phyloP scores from a whole-genome alignment of 1,140 invertebrate species.

The Maniola jurtina region DNA sequence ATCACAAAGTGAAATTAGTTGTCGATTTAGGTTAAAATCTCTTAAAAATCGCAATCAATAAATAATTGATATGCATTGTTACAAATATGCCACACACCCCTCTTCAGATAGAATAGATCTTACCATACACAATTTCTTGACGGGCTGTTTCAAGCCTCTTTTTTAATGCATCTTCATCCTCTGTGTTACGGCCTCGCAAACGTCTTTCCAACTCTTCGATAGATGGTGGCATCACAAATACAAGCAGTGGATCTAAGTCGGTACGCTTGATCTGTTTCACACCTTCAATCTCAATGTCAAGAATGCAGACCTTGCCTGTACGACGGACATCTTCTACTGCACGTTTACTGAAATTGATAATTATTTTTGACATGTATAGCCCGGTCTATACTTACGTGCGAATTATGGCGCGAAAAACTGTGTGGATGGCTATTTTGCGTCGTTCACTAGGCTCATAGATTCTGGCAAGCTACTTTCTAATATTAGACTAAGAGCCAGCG shows the following conservation, averaged over 20 bases:
- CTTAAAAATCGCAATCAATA: too few species aligned
- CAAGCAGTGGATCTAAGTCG: slow-evolving; percentile 89
- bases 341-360: slow-evolving; percentile 89
- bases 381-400: too few species aligned
- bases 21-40: too few species aligned
- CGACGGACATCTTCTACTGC: slow-evolving; percentile 90
- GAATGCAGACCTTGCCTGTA: slow-evolving; percentile 92
- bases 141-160: slow-evolving; percentile 86
- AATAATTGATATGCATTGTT: too few species aligned
- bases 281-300: slow-evolving; percentile 98
- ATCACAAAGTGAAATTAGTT: too few species aligned
- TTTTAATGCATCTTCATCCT: slow-evolving; percentile 91
- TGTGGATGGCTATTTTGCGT: too few species aligned
- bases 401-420: too few species aligned
- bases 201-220: slow-evolving; percentile 89
- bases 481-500: too few species aligned
- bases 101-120: background rate
- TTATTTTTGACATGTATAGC: too few species aligned
- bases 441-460: too few species aligned
- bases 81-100: too few species aligned
- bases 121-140: slow-evolving; percentile 92
- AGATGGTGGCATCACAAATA: slow-evolving; percentile 97
- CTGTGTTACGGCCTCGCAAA: slow-evolving; percentile 89
- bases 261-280: slow-evolving; percentile 93
- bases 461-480: too few species aligned